Percentiles rank a stretch among this genome's conserved stretches.
Evolutionary conservation across 2,113 vertebrate genomes (phyloP).

Genomic region (Climacteris rufus): DNA sequence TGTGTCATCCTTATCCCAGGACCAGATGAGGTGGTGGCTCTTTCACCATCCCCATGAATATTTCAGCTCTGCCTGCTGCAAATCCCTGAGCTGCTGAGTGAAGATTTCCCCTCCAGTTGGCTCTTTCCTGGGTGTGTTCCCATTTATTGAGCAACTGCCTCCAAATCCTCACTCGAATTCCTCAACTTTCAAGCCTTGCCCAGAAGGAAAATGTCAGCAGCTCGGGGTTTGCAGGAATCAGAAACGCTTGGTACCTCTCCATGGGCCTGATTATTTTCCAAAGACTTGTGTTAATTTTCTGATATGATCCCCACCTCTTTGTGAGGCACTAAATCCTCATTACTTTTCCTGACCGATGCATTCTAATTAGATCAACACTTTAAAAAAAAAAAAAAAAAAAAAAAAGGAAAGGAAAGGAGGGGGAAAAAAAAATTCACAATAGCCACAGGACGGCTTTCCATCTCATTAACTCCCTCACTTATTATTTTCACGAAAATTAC

Average conservation of each 20-base stretch:
- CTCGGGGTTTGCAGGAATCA: neutral
- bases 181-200: neutral
- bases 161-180: neutral
- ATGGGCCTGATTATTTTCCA: conserved; percentile 75
- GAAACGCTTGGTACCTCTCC: conserved; percentile 51
- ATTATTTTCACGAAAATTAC: conserved; percentile 89
- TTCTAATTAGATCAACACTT: conserved; percentile 85
- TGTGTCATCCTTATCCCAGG: neutral
- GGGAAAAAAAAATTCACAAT: conserved; percentile 71
- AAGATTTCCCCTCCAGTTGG: neutral
- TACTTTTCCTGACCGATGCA: conserved; percentile 83
- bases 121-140: neutral
- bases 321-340: conserved; percentile 80
- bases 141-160: neutral
- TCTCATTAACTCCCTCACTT: conserved; percentile 87
- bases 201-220: neutral
- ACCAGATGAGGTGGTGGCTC: neutral
- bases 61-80: neutral
- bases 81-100: fast-evolving
- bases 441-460: conserved; percentile 85
- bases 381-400: neutral
- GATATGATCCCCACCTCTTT: conserved; percentile 81
- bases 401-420: neutral
- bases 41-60: fast-evolving
- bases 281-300: conserved; percentile 80